These are phyloP conservation scores for Thereva unica DNA, from an alignment of 2,888 invertebrate genomes.

Conservation along the genomic window DNA sequence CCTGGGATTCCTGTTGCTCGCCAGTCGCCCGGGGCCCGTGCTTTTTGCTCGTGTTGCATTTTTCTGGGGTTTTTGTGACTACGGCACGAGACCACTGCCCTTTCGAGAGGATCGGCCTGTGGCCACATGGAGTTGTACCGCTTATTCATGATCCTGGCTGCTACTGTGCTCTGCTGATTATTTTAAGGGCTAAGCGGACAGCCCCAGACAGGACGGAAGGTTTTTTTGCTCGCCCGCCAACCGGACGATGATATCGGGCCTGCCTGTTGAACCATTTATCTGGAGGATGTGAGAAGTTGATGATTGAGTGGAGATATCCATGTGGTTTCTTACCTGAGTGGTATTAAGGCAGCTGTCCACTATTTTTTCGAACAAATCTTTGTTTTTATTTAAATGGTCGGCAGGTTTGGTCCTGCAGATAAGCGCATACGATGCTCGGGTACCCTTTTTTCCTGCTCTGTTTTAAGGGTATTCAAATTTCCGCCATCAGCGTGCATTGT, in stretches of 20 bases:
- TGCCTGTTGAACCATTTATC: slow-evolving; percentile 35
- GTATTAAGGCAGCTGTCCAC: too few relatives aligned
- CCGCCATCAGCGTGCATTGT: too few relatives aligned
- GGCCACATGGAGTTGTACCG: slow-evolving; percentile 24
- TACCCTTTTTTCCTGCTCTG: too few relatives aligned
- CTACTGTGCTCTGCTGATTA: slow-evolving; percentile 11
- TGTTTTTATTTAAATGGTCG: too few relatives aligned
- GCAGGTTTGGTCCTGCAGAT: too few relatives aligned
- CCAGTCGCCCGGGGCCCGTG: neutral
- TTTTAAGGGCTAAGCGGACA: slow-evolving; percentile 1
- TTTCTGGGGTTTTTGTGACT: slow-evolving; percentile 7
- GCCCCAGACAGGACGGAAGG: slow-evolving; percentile 18
- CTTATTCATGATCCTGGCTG: slow-evolving; percentile 22
- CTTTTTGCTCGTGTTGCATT: neutral
- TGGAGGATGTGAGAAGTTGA: slow-evolving; percentile 40
- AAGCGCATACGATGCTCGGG: too few relatives aligned
- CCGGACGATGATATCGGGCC: slow-evolving; percentile 23
- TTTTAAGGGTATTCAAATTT: too few relatives aligned
- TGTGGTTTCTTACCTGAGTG: slow-evolving; percentile 11
- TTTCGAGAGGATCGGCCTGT: slow-evolving; percentile 24
- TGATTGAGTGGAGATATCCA: slow-evolving; percentile 31
- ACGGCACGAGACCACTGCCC: slow-evolving; percentile 20
- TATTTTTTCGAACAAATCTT: too few relatives aligned
- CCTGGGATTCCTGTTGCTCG: slow-evolving; percentile 19
- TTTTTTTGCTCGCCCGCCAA: neutral